phyloP scores from a whole-genome alignment of 2,797 vertebrate species.

The Ctenosaura bakeri region DNA sequence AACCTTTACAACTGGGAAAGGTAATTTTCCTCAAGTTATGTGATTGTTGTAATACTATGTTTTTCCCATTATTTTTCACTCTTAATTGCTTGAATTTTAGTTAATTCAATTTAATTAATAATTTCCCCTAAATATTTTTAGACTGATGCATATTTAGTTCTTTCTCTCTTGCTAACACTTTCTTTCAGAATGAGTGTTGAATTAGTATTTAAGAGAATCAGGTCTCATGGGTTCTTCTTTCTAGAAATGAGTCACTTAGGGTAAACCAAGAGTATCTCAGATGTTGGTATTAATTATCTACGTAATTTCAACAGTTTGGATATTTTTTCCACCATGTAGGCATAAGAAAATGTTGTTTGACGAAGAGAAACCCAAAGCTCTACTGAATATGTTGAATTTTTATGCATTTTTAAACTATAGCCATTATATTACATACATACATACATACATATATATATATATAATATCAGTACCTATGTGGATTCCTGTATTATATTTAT shows the following conservation, averaged over 20 bases:
- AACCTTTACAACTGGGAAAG: slow-evolving; percentile 97
- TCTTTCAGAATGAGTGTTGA: neutral
- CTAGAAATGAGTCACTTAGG: neutral
- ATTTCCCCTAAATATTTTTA: neutral
- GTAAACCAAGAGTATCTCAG: neutral
- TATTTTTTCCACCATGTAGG: no score
- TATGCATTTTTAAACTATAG: neutral
- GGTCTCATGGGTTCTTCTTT: neutral
- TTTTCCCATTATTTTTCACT: neutral
- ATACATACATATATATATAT: no score
- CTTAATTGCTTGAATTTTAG: slow-evolving; percentile 23
- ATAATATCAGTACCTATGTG: neutral
- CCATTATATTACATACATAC: neutral
- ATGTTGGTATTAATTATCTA: neutral
- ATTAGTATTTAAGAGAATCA: neutral
- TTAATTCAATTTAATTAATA: neutral
- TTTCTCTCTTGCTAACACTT: neutral
- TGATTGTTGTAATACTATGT: neutral
- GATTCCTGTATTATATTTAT: neutral
- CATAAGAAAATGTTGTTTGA: neutral
- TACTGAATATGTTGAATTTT: neutral
- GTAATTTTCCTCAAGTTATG: slow-evolving; percentile 74
- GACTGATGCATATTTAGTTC: neutral
- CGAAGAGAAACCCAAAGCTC: neutral
- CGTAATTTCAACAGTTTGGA: no score